Percentiles rank a stretch among this genome's conserved stretches.
Evolutionary conservation across 2,888 invertebrate species (phyloP).

Genomic region (Tetheella fluctuosa): DNA sequence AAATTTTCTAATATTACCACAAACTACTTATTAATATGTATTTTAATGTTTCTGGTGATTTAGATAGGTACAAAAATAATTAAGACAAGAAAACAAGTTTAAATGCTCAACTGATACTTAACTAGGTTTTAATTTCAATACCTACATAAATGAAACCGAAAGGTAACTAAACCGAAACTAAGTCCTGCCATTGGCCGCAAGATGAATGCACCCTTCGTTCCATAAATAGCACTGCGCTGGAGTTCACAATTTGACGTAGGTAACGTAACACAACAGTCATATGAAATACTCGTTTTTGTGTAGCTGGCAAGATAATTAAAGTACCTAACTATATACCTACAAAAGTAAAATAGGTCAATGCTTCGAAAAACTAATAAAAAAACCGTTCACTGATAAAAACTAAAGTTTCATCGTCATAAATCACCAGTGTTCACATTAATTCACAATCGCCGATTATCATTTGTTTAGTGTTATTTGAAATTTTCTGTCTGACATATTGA

Average conservation of each 20-base stretch:
- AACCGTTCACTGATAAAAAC: background rate
- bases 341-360: no score
- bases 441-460: background rate
- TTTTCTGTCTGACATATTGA: background rate
- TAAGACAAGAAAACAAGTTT: background rate
- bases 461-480: background rate
- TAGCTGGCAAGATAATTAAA: no score
- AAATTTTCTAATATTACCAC: background rate
- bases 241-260: conserved; percentile 21
- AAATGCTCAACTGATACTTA: conserved; percentile 10
- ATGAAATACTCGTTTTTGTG: background rate
- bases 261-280: background rate
- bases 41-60: background rate
- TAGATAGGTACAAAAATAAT: background rate
- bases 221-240: conserved; percentile 54
- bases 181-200: conserved; percentile 29
- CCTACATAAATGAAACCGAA: background rate
- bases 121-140: background rate
- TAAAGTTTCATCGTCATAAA: background rate
- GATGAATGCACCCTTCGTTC: conserved; percentile 67
- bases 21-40: background rate
- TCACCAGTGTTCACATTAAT: background rate
- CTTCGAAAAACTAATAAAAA: no score
- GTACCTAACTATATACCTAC: no score
- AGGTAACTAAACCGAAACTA: conserved; percentile 6